These are phyloP conservation scores for Penaeus chinensis DNA, from an alignment of 1,140 invertebrate species.

Conservation along the genomic window DNA sequence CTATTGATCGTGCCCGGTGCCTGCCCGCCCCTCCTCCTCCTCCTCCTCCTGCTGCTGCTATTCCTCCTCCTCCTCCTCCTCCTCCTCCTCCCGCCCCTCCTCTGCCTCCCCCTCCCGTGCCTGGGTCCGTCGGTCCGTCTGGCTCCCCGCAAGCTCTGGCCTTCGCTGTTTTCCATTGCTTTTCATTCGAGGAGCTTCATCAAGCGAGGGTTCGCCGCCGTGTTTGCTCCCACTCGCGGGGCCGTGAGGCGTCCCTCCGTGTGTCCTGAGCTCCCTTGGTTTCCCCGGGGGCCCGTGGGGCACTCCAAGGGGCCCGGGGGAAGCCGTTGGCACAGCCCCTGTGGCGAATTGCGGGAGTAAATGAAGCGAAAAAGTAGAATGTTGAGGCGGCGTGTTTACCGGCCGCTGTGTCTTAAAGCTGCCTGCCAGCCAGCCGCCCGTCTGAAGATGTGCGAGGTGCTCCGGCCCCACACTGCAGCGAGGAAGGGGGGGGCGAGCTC, in stretches of 20 bases:
- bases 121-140: not conserved
- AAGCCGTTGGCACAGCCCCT: not conserved
- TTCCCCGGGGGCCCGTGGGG: no score
- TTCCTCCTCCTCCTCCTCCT: not conserved
- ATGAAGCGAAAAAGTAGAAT: slow-evolving; percentile 49
- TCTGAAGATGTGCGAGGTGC: slow-evolving; percentile 19
- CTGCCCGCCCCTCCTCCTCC: slow-evolving; percentile 35
- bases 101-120: slow-evolving; percentile 2
- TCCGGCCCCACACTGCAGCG: not conserved
- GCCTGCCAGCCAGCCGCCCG: slow-evolving; percentile 38
- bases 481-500: no score
- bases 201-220: not conserved
- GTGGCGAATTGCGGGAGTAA: not conserved
- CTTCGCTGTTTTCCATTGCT: slow-evolving; percentile 55
- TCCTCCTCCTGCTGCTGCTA: slow-evolving; percentile 7
- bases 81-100: not conserved
- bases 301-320: not conserved
- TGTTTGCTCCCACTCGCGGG: no score
- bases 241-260: no score
- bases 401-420: slow-evolving; percentile 44
- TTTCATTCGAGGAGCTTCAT: slow-evolving; percentile 40
- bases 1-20: slow-evolving; percentile 54
- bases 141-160: not conserved
- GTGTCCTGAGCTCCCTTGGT: no score
- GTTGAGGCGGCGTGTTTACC: slow-evolving; percentile 45